Percentiles rank a stretch among this genome's conserved stretches.
phyloP scores from a whole-genome alignment of 2,888 invertebrate species.

The Brachycybe producta region DNA sequence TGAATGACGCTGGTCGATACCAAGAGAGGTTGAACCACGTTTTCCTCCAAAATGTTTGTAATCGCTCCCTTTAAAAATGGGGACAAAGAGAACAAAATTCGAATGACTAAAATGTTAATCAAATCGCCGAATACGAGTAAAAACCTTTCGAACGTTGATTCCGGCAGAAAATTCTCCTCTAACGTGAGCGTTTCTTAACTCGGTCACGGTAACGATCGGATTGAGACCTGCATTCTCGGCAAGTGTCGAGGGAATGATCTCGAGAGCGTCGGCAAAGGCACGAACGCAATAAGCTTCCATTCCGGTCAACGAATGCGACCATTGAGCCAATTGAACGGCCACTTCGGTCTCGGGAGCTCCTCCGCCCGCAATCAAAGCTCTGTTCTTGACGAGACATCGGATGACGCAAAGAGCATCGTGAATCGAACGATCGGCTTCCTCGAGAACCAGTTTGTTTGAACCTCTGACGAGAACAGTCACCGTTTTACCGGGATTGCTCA shows the following conservation, averaged over 20 bases:
- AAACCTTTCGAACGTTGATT: slow-evolving; percentile 46
- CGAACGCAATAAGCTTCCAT: slow-evolving; percentile 87
- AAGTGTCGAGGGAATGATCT: slow-evolving; percentile 79
- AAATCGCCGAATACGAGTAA: too few species aligned
- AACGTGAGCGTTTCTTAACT: slow-evolving; percentile 85
- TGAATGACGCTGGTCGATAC: slow-evolving; percentile 88
- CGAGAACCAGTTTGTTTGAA: slow-evolving; percentile 74
- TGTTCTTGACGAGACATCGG: slow-evolving; percentile 86
- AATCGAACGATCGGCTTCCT: slow-evolving; percentile 77
- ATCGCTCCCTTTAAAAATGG: slow-evolving; percentile 55
- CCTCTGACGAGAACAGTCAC: slow-evolving; percentile 85
- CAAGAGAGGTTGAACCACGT: slow-evolving; percentile 92
- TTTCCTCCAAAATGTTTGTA: slow-evolving; percentile 91
- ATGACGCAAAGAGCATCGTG: slow-evolving; percentile 89
- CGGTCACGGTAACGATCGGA: slow-evolving; percentile 90
- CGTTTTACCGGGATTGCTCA: slow-evolving; percentile 73
- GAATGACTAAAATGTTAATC: neutral
- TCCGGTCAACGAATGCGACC: slow-evolving; percentile 71
- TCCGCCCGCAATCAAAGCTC: slow-evolving; percentile 84
- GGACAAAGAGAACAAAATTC: neutral
- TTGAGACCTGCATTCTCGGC: slow-evolving; percentile 87
- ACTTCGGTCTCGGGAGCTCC: slow-evolving; percentile 96
- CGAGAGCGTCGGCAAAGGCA: slow-evolving; percentile 90
- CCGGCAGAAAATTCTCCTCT: slow-evolving; percentile 41
- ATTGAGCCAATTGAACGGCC: slow-evolving; percentile 64